phyloP scores from a whole-genome alignment of 2,113 vertebrate genomes.

The Chionis minor region DNA sequence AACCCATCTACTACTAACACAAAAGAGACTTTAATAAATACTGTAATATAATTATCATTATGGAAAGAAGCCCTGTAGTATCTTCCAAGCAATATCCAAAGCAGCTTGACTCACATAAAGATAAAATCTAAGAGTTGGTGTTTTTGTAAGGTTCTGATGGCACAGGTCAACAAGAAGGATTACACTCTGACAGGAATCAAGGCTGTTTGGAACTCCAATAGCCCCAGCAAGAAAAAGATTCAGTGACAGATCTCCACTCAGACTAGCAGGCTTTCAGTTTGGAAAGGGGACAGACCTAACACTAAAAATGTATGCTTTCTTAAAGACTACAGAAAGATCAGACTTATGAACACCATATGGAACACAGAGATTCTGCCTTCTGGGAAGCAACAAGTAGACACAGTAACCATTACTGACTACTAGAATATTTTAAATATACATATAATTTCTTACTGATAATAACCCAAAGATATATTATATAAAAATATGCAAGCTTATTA shows the following conservation, averaged over 20 bases:
- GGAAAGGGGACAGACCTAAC: background rate
- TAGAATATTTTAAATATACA: slow-evolving; percentile 1
- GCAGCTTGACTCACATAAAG: background rate
- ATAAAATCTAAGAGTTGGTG: background rate
- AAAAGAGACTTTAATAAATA: background rate
- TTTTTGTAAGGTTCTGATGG: background rate
- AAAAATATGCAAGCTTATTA: background rate
- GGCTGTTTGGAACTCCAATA: background rate
- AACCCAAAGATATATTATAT: background rate
- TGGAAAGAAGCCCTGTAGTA: background rate
- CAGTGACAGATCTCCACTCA: background rate
- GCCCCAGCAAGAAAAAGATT: background rate
- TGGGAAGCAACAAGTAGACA: slow-evolving; percentile 7
- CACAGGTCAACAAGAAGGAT: background rate
- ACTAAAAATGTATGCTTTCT: background rate
- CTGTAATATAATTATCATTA: background rate
- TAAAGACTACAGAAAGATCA: background rate
- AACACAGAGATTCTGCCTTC: slow-evolving; percentile 17
- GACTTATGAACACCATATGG: background rate
- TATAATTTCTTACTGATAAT: background rate
- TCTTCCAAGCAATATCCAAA: background rate
- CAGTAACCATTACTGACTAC: background rate
- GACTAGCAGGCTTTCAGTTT: background rate
- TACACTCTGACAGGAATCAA: background rate
- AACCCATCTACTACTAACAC: background rate